Evolutionary conservation across 2,113 vertebrate species (phyloP).

Genomic region (Grus americana): DNA sequence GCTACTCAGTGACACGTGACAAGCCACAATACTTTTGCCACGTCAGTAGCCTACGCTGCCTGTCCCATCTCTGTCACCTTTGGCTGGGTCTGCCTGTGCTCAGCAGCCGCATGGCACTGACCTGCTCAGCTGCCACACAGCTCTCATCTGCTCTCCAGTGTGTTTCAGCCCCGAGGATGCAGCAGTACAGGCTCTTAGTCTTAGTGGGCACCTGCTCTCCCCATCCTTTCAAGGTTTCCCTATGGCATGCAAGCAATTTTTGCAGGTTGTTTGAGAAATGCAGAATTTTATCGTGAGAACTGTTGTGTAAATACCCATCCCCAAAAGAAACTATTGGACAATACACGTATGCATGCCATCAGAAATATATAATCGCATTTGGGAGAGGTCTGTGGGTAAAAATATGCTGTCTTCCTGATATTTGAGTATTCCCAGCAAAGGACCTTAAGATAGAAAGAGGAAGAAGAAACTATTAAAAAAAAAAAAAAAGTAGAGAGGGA

Average conservation of each 20-base stretch:
- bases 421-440: not conserved
- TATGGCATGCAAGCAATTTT: not conserved
- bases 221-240: not conserved
- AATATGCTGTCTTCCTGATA: not conserved
- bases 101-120: fast-evolving
- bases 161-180: not conserved
- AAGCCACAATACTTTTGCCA: not conserved
- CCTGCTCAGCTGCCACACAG: not conserved
- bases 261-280: not conserved
- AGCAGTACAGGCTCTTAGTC: not conserved
- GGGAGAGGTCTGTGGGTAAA: not conserved
- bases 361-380: not conserved
- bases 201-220: not conserved
- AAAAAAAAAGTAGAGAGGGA: not conserved
- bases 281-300: not conserved
- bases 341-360: fast-evolving
- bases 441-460: not conserved
- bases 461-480: not conserved
- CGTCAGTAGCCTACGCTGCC: not conserved
- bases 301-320: not conserved
- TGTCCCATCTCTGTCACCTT: not conserved
- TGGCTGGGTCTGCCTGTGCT: fast-evolving
- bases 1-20: not conserved
- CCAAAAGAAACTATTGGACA: not conserved
- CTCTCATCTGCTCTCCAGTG: not conserved